A percentile compares a stretch with the other conserved stretches of the same genome.
Conservation (phyloP, 2,797 vertebrate genomes). For the Gymnopithys bicolor region DNA sequence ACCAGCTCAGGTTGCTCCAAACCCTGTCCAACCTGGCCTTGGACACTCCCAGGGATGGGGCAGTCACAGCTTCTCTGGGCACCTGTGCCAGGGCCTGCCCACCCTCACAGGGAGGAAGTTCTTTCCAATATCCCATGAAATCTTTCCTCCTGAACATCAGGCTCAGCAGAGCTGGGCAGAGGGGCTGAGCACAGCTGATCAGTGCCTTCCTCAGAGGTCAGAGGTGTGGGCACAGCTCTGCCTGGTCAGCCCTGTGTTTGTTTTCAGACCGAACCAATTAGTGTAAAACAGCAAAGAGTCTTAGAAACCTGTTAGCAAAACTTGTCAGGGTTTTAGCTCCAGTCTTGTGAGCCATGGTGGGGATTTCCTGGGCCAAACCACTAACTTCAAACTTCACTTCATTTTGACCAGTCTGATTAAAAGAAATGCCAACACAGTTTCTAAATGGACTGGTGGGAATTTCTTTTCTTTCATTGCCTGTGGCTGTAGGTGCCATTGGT, state of each 20-base stretch:
- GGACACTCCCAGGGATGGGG: neutral
- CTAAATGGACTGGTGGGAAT: neutral
- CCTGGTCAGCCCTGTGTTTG: constrained; percentile 36
- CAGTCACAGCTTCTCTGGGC: neutral
- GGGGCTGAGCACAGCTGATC: neutral
- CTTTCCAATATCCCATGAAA: neutral
- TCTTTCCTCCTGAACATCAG: neutral
- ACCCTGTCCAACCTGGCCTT: neutral
- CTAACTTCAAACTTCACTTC: constrained; percentile 19
- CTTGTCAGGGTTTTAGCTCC: neutral
- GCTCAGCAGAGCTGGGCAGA: neutral
- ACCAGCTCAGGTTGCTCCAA: neutral
- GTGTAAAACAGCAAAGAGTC: constrained; percentile 49
- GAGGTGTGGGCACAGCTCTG: neutral
- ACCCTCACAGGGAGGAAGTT: neutral
- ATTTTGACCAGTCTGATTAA: neutral
- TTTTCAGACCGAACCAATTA: constrained; percentile 33
- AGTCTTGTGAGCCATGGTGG: neutral
- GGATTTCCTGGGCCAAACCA: constrained; percentile 33
- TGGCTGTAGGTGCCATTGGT: neutral
- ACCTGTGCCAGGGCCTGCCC: neutral
- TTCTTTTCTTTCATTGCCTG: neutral
- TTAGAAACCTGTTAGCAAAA: neutral
- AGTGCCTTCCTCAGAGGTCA: neutral
- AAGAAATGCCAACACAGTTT: neutral